Base-by-base conservation (phyloP, 2,888 invertebrate genomes). In the Temnothorax rugatulus region DNA sequence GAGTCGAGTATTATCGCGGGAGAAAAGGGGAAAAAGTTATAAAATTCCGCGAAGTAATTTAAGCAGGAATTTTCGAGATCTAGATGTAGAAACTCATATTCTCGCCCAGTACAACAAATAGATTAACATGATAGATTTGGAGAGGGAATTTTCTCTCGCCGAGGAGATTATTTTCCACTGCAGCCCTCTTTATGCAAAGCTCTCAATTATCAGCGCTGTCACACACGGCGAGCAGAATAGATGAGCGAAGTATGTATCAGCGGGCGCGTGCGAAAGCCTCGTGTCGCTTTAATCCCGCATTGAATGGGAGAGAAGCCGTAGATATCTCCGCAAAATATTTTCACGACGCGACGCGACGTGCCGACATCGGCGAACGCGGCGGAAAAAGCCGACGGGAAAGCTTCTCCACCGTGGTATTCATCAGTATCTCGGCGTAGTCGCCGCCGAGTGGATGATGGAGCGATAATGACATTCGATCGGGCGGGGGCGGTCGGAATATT, bases 401-500 rank as follows among this genome's bases (percentile, higher is more conserved):
- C 21, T 25, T 44, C 75, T 4, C 41, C 63, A 25, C 41, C 52
- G 38, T 38, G 61, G 41, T 59, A 63, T 75, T 82, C 61, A 64
- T 82, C 50, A 41, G 41, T 44, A 63, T 61, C 81, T 47, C 29
- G 13, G 8, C 18, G 38, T 38, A 57, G 29, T 44, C 41, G 77
- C 7, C 34, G 81, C 61, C 38, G 63, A 54, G 82, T 76, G 76
- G 63, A 52, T 74, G 63, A 75, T 75, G 75, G 63, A 75, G 63
- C 52, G 63, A 82, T 82, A 76, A 82, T 76, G 82, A 82, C 52
- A 75, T 82, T 82, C 68, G 77, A 76, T 77, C 83, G 47, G 41
- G 34, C 66, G 38, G 25, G 3, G 25, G 13, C 52, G 71, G 8
- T 7, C 59, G 50, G 57, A 77, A 52, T 77, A 83, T 83, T 77